phyloP scores from a whole-genome alignment of 2,888 invertebrate species.

The Caenorhabditis auriculariae region DNA sequence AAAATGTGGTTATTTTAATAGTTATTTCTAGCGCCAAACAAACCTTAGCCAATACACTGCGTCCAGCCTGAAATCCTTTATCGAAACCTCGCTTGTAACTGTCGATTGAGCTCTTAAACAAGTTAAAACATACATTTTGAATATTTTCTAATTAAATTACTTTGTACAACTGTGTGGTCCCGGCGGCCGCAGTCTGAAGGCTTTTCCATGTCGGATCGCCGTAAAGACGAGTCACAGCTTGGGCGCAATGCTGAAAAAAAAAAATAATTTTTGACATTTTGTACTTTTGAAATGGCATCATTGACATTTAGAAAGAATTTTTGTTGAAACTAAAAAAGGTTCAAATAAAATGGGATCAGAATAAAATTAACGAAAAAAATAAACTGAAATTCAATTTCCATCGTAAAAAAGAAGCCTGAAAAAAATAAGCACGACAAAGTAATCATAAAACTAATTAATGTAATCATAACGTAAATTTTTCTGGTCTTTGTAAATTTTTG shows the following conservation, averaged over 20 bases:
- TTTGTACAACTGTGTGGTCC: constrained; percentile 58
- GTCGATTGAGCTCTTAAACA: constrained; percentile 36
- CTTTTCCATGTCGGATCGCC: constrained; percentile 45
- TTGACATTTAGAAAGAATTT: background rate
- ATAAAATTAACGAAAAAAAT: background rate
- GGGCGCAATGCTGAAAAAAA: constrained; percentile 24
- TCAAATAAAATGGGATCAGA: background rate
- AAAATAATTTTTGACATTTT: background rate
- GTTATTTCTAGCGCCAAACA: constrained; percentile 14
- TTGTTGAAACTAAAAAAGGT: background rate
- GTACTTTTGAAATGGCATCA: background rate
- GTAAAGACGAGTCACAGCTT: constrained; percentile 51
- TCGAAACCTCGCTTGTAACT: constrained; percentile 47
- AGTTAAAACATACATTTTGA: background rate
- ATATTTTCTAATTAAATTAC: constrained; percentile 7
- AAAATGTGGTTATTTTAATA: background rate
- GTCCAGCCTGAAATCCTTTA: constrained; percentile 47
- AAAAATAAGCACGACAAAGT: too few species aligned
- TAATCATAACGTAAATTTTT: too few species aligned
- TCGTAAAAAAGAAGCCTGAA: background rate
- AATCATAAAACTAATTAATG: too few species aligned
- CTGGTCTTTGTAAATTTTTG: too few species aligned
- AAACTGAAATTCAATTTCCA: background rate
- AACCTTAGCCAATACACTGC: constrained; percentile 52
- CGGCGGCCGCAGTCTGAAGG: constrained; percentile 53